A percentile compares a stretch with the other conserved stretches of the same genome.
phyloP scores from a whole-genome alignment of 2,888 invertebrate species.

The Cryptus armator region DNA sequence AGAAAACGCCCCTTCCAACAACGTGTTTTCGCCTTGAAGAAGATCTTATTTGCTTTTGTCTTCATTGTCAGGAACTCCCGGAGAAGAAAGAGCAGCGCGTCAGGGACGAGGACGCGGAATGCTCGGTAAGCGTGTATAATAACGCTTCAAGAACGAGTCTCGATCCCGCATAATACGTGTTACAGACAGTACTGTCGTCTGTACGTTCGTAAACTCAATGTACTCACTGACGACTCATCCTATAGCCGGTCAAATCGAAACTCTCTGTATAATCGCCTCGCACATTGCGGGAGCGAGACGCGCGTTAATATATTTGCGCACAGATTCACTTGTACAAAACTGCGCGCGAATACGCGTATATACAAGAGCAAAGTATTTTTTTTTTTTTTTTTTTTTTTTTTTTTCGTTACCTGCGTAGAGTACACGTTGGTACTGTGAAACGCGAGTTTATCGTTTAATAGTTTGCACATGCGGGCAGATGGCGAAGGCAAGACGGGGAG shows the following conservation, averaged over 20 bases:
- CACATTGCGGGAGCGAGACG: constrained; percentile 5
- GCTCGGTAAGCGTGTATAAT: constrained; percentile 56
- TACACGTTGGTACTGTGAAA: background rate
- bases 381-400: background rate
- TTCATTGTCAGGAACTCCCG: constrained; percentile 64
- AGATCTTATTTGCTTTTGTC: constrained; percentile 64
- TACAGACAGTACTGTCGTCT: too few relatives aligned
- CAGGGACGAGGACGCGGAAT: constrained; percentile 66
- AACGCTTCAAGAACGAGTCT: constrained; percentile 56
- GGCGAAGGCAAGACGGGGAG: constrained; percentile 36
- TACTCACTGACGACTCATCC: constrained; percentile 40
- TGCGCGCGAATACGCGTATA: background rate
- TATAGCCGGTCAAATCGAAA: constrained; percentile 47
- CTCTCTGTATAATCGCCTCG: constrained; percentile 18
- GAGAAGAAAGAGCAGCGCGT: constrained; percentile 55
- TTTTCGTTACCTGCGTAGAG: background rate
- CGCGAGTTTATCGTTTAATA: constrained; percentile 36
- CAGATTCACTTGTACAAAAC: background rate
- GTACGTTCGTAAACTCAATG: too few relatives aligned
- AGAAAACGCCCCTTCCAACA: constrained; percentile 1
- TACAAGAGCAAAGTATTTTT: background rate
- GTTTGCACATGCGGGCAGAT: constrained; percentile 47
- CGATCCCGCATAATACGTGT: constrained; percentile 41
- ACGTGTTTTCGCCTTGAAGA: constrained; percentile 47
- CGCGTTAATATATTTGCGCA: constrained; percentile 10